Percentiles rank a stretch among this genome's conserved stretches.
Evolutionary conservation across 2,888 invertebrate species (phyloP).

Genomic region (Rosalia funebris): DNA sequence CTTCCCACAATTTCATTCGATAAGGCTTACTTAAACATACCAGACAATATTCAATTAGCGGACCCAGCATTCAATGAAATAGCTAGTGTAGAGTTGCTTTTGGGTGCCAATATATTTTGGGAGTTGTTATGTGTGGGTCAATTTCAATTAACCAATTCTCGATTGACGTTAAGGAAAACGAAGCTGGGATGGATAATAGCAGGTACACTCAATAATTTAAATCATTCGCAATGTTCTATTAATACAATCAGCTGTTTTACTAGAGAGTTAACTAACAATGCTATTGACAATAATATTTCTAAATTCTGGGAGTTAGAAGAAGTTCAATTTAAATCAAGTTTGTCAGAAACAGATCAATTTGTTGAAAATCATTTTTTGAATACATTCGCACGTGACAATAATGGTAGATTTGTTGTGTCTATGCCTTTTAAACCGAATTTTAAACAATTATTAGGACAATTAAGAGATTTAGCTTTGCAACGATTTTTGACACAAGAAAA

Average conservation of each 20-base stretch:
- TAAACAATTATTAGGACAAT: too few species aligned
- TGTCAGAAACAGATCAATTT: slow-evolving; percentile 2
- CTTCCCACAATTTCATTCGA: background rate
- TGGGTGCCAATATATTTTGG: background rate
- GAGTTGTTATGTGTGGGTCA: background rate
- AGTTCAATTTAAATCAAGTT: background rate
- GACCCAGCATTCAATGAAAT: background rate
- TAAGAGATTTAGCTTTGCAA: slow-evolving; percentile 27
- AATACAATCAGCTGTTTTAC: background rate
- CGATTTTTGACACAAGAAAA: slow-evolving; percentile 20
- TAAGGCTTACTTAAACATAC: background rate
- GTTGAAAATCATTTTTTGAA: slow-evolving; percentile 34
- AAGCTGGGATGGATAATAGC: slow-evolving; percentile 37
- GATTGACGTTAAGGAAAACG: slow-evolving; percentile 31
- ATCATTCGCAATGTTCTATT: background rate
- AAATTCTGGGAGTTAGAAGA: slow-evolving; percentile 34
- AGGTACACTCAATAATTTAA: too few species aligned
- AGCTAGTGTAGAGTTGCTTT: background rate
- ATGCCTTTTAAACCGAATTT: too few species aligned
- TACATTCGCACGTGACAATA: slow-evolving; percentile 16
- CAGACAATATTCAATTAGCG: background rate
- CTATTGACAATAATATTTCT: background rate
- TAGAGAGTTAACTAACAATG: slow-evolving; percentile 16
- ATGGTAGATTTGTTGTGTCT: too few species aligned
- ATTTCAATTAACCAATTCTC: too few species aligned